Evolutionary conservation across 2,888 invertebrate species (phyloP), one percentile per base, ranked within the genome.

Genomic region (Zeuzera pyrina): DNA sequence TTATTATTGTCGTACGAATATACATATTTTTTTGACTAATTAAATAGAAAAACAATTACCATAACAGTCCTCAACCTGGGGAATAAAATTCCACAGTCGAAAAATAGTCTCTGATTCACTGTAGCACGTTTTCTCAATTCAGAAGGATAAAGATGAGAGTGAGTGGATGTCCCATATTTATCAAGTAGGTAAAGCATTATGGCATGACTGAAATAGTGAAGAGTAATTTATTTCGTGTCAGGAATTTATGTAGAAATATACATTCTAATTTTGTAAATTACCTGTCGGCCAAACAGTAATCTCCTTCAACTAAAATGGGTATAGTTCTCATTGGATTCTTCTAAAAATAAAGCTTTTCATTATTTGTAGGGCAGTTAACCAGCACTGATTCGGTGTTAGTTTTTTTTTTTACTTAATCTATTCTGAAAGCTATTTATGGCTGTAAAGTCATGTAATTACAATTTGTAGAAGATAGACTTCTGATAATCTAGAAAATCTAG

Each of bases 251-350:
- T n/a, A n/a, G n/a, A n/a, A n/a, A n/a, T n/a, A n/a, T n/a, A n/a
- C n/a, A n/a, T n/a, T n/a, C n/a, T n/a, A n/a, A n/a, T 19, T 19
- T 19, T 6, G 19, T 19, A 6, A 19, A 5, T 35, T 51, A 74
- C 79, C 79, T 81, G 47, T 81, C 79, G 3, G 68, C 71, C 36
- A 79, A 43, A 38, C 56, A 57, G 47, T 59, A 78, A 30, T 67
- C 67, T 1, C 57, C 69, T 41, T 78, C 79, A 29, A 71, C 73
- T 28, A 64, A 52, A 8, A 69, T 43, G 1, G 79, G 79, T 29
- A 81, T 55, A 0, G 79, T 77, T 37, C 60, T 61, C 77, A 81
- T 78, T 2, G 79, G 78, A 36, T 79, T 81, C 68, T 69, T 77
- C 79, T 81, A 59, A 31, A 63, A 70, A 43, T 3, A 2, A 15